Evolutionary conservation across 2,888 invertebrate genomes (phyloP).

Genomic region (Muschampia plurimacula): DNA sequence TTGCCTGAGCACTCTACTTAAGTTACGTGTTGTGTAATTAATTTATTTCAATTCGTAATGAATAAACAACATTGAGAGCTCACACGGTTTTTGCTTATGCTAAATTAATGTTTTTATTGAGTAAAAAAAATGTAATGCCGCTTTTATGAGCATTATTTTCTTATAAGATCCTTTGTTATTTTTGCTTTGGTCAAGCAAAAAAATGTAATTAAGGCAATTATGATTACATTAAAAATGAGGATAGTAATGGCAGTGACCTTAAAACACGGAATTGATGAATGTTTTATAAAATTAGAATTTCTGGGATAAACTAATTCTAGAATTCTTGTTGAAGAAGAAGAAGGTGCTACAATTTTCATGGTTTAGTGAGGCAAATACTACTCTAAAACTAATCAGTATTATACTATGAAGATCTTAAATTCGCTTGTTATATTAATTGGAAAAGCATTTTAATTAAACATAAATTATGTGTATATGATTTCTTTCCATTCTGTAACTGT

Average conservation of each 20-base stretch:
- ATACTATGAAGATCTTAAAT: too few species aligned
- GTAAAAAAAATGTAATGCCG: slow-evolving; percentile 4
- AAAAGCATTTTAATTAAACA: too few species aligned
- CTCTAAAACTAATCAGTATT: too few species aligned
- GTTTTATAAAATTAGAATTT: background rate
- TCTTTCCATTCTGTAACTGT: too few species aligned
- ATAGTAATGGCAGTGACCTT: background rate
- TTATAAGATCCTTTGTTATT: slow-evolving; percentile 6
- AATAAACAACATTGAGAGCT: slow-evolving; percentile 18
- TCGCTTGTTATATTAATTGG: too few species aligned
- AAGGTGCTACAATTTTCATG: too few species aligned
- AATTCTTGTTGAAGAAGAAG: too few species aligned
- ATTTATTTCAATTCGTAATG: slow-evolving; percentile 25
- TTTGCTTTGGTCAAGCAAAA: background rate
- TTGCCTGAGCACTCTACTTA: slow-evolving; percentile 20
- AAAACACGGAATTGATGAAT: too few species aligned
- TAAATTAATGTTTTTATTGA: slow-evolving; percentile 11
- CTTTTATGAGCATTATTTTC: background rate
- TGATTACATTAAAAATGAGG: slow-evolving; percentile 2
- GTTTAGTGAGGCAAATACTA: too few species aligned
- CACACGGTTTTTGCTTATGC: slow-evolving; percentile 26
- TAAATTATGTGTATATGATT: too few species aligned
- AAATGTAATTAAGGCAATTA: background rate
- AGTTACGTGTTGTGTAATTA: slow-evolving; percentile 8
- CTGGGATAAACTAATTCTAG: too few species aligned